Base-by-base conservation (phyloP, 2,113 vertebrate genomes). In the Centropristis striata region DNA sequence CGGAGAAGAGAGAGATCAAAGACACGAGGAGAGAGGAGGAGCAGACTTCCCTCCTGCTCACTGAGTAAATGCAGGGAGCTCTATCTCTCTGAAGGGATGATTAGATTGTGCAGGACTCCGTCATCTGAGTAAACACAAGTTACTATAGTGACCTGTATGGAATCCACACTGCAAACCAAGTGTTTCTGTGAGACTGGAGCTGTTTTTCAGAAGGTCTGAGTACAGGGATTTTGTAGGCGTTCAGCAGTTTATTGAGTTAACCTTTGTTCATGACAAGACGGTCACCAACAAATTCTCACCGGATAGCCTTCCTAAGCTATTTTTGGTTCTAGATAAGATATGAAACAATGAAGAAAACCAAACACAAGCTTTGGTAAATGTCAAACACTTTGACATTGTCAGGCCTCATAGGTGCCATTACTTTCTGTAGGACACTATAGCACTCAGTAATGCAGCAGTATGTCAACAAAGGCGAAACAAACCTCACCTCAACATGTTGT, bases 51-150 rank as follows among this genome's bases (percentile, higher is more conserved):
- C 77, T 66, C 42, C 27, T 8, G 44, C 54, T 70, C 16, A 42
- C 75, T 66, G 70, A 77, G 59, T 69, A 76, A 83, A 89, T 68
- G 72, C 84, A 82, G 67, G 44, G 46, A 73, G 69, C 54, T 49
- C 37, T 84, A 72, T 90, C 79, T 80, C 61, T 78, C 53, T 68
- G 72, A 84, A 53, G 54, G 64, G 28, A 28, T 47, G 90, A 91
- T 92, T 88, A 91, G 85, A 91, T 86, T 71, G 67, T 37, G 65
- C 49, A 55, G 49, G 57, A 61, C 57, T 63, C 27, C 53, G 42
- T 85, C 76, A 88, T 91, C 76, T 83, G 64, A 74, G 72, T 86
- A 86, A 88, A 88, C 80, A 87, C n/a, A 15, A 42, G 86, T 73
- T 61, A 39, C 78, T 64, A 71, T 70, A 60, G 77, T 51, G 46